Evolutionary conservation across 1,140 invertebrate species (phyloP), one percentile per base, ranked within the genome.

Genomic region (Rhynchophorus ferrugineus): DNA sequence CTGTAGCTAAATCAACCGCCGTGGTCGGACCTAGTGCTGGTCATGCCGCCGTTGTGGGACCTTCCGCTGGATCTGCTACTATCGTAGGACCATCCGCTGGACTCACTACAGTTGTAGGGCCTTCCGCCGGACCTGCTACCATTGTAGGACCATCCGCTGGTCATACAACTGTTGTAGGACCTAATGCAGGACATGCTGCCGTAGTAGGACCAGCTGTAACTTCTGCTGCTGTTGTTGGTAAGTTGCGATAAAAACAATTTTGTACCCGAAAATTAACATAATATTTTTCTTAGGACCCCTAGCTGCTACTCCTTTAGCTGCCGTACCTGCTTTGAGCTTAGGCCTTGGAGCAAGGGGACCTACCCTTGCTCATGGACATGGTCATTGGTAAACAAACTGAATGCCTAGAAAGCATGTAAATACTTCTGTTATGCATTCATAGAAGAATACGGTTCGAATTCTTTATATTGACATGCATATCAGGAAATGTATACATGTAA

Each of bases 301-400:
- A 6, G 24, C 37, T 13, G n/a, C n/a, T n/a, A n/a, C n/a, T n/a
- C n/a, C n/a, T n/a, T n/a, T n/a, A n/a, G n/a, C n/a, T n/a, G n/a
- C n/a, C n/a, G 37, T 7, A 14, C 37, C 37, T 6, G 37, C 37
- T 13, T 14, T 5, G 13, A 13, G 37, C 5, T 13, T 38, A 5
- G 37, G 37, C 5, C 13, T 38, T 35, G 54, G 54, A 39, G 29
- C 51, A 5, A 50, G 54, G 54, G 54, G 54, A 41, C n/a, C n/a
- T n/a, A 56, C 54, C 22, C 45, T 56, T 29, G 54, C 54, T 38
- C 46, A 49, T 50, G 54, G 54, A 43, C 52, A 54, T 54, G 52
- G 54, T 6, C n/a, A 36, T 44, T 56, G 47, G 46, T 56, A 56
- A 56, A 38, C 24, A 13, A 3, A 7, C 8, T 5, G 1, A 37